These are phyloP conservation scores for Trachelipus rathkii DNA, from an alignment of 1,140 invertebrate genomes.

Conservation along the genomic window DNA sequence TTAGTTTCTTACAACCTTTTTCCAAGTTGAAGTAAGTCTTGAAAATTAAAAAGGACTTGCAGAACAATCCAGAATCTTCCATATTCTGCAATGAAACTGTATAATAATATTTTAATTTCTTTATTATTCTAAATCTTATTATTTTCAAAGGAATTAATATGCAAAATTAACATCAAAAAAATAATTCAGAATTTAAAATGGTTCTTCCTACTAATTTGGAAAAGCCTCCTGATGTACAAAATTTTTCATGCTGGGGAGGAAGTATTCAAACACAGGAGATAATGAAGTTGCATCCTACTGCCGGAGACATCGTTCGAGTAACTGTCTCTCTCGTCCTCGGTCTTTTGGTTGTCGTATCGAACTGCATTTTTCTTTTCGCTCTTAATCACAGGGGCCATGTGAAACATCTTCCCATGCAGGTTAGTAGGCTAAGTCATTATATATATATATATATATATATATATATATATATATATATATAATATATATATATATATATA, in stretches of 20 bases:
- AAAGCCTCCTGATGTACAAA: not conserved
- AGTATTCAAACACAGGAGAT: not conserved
- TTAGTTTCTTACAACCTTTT: too few relatives aligned
- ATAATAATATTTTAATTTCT: too few relatives aligned
- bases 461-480: too few relatives aligned
- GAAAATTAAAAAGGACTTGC: too few relatives aligned
- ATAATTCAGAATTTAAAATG: not conserved
- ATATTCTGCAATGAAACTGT: too few relatives aligned
- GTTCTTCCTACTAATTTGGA: not conserved
- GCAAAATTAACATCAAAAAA: too few relatives aligned
- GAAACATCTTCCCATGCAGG: not conserved
- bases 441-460: too few relatives aligned
- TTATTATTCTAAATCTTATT: too few relatives aligned
- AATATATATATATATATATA: too few relatives aligned
- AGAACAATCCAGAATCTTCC: too few relatives aligned
- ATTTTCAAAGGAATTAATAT: too few relatives aligned
- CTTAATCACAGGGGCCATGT: not conserved
- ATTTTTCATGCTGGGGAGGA: not conserved
- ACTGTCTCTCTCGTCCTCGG: not conserved
- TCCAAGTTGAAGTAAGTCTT: too few relatives aligned
- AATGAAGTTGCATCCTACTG: not conserved
- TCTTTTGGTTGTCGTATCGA: not conserved
- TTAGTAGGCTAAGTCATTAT: not conserved
- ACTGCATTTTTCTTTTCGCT: constrained; percentile 7
- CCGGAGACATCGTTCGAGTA: not conserved